Conservation (phyloP, 92 coral and sea anemone genomes). For the Zoanthus sansibaricus region DNA sequence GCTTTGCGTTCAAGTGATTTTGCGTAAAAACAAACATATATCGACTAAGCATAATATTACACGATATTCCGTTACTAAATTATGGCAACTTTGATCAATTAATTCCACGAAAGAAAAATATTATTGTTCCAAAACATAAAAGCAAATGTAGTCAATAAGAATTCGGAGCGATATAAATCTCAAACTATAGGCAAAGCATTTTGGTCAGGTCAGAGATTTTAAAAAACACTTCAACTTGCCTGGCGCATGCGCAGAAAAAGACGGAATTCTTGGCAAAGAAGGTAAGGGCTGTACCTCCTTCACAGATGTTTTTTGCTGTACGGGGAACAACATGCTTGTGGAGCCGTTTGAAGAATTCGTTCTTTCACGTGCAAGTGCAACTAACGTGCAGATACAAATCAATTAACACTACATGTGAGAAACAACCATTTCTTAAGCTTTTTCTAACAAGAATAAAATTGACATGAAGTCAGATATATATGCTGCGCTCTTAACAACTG, state of each 20-base stretch:
- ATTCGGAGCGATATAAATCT: background rate
- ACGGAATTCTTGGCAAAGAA: background rate
- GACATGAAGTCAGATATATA: no score
- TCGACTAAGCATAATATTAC: no score
- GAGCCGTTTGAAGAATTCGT: constrained; percentile 23
- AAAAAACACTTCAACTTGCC: constrained; percentile 3
- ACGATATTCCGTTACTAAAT: no score
- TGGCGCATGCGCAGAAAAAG: constrained; percentile 4
- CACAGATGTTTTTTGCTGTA: constrained; percentile 22
- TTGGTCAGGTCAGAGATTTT: background rate
- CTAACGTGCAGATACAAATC: constrained; percentile 35
- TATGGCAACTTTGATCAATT: no score
- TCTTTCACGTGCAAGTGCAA: constrained; percentile 23
- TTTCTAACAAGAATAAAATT: no score
- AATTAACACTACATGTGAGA: background rate
- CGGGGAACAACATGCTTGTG: constrained; percentile 36
- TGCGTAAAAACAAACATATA: no score
- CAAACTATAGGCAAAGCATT: background rate
- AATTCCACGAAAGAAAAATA: no score
- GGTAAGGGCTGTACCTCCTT: constrained; percentile 13
- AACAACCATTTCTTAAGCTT: background rate
- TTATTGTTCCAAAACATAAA: no score
- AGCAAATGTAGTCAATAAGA: background rate
- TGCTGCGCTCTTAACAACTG: no score
- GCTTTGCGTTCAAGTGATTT: no score